A percentile compares a stretch with the other conserved stretches of the same genome.
Conservation (phyloP, 2,888 invertebrate species). For the Aphodius sticticus region DNA sequence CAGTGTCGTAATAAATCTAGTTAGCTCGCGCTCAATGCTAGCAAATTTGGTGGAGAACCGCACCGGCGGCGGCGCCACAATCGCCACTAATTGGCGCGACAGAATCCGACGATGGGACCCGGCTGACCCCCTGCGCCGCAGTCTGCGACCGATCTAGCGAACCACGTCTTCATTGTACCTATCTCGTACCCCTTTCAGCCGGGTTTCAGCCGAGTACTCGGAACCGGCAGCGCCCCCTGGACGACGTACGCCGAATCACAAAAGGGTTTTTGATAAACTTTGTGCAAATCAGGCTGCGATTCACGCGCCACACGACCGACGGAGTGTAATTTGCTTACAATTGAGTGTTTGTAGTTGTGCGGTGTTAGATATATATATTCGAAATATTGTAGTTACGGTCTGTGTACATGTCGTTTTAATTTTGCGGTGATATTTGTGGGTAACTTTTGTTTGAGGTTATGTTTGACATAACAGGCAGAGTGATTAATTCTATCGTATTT, state of each 20-base stretch:
- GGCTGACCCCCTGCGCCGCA: background rate
- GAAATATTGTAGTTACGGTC: too few relatives aligned
- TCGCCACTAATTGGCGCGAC: background rate
- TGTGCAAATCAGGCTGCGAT: background rate
- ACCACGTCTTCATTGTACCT: background rate
- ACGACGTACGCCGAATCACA: background rate
- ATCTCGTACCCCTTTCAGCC: background rate
- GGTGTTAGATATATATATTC: too few relatives aligned
- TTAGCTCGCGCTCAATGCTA: background rate
- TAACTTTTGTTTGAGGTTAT: too few relatives aligned
- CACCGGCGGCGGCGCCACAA: background rate
- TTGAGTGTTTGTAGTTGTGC: background rate
- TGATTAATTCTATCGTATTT: too few relatives aligned
- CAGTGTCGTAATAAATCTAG: background rate
- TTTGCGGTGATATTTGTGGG: too few relatives aligned
- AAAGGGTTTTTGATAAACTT: background rate
- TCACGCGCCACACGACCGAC: background rate
- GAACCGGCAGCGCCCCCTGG: background rate
- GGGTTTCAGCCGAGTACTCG: background rate
- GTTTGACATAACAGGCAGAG: too few relatives aligned
- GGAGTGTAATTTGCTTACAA: background rate
- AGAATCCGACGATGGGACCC: background rate
- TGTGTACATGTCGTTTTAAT: too few relatives aligned
- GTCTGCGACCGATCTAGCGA: too few relatives aligned
- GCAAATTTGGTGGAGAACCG: background rate